Evolutionary conservation across 2,888 invertebrate species (phyloP).

Genomic region (Alloscopus bannaensis): DNA sequence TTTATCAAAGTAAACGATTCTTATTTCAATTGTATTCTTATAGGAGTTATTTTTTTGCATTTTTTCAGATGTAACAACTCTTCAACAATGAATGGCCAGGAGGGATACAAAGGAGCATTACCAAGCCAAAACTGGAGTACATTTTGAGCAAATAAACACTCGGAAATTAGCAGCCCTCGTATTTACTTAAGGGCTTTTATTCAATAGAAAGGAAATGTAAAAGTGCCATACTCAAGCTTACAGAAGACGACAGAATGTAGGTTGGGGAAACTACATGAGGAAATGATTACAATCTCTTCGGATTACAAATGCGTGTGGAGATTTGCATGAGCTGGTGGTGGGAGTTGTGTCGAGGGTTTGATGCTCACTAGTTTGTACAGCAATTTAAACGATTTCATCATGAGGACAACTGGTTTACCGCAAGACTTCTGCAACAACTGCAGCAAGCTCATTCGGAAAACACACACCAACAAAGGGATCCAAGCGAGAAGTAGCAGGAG

Average conservation of each 20-base stretch:
- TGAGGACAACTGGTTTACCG: slow-evolving; percentile 26
- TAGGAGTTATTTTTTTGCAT: background rate
- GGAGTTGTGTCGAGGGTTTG: background rate
- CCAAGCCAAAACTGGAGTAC: slow-evolving; percentile 2
- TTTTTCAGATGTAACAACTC: slow-evolving; percentile 11
- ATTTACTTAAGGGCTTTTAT: slow-evolving; percentile 8
- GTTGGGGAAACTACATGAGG: slow-evolving; percentile 28
- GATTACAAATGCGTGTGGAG: background rate
- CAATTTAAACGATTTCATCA: slow-evolving; percentile 34
- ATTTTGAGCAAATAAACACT: background rate
- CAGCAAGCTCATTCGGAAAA: background rate
- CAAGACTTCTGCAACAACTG: slow-evolving; percentile 34
- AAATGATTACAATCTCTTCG: slow-evolving; percentile 35
- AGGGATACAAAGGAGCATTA: background rate
- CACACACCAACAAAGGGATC: slow-evolving; percentile 5
- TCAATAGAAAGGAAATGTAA: slow-evolving; percentile 17
- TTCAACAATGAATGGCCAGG: slow-evolving; percentile 21
- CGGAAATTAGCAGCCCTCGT: background rate
- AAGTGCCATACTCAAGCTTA: slow-evolving; percentile 56
- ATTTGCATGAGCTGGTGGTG: slow-evolving; percentile 4
- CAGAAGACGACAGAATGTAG: slow-evolving; percentile 4
- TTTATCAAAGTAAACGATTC: no score
- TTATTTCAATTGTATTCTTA: background rate
- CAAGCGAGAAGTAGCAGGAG: slow-evolving; percentile 31
- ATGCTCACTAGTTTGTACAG: slow-evolving; percentile 1